These are phyloP conservation scores for Virgularia gustaviana DNA, from an alignment of 92 coral and sea anemone genomes.

Conservation along the genomic window DNA sequence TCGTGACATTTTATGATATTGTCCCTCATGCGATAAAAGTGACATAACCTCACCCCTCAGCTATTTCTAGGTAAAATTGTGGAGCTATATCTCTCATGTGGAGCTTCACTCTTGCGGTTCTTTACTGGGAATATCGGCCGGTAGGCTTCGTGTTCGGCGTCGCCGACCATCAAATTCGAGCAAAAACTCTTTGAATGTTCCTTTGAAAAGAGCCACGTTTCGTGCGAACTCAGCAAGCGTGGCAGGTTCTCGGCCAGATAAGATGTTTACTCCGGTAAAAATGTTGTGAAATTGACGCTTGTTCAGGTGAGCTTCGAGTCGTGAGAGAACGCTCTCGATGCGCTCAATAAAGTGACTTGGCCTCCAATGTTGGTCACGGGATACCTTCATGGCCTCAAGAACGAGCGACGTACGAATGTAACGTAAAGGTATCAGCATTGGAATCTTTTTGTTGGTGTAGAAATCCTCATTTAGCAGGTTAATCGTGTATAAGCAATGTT, in stretches of 20 bases:
- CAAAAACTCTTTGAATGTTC: neutral
- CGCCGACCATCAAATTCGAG: too few relatives aligned
- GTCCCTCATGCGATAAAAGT: too few relatives aligned
- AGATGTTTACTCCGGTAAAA: slow-evolving; percentile 16
- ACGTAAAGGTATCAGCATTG: neutral
- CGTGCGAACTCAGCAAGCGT: neutral
- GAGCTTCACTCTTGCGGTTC: slow-evolving; percentile 12
- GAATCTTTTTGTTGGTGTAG: neutral
- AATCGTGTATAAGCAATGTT: slow-evolving; percentile 6
- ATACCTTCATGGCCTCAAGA: slow-evolving; percentile 53
- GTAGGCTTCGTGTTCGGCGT: too few relatives aligned
- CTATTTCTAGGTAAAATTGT: too few relatives aligned
- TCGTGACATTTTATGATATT: too few relatives aligned
- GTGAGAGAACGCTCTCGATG: slow-evolving; percentile 41
- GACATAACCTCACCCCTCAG: too few relatives aligned
- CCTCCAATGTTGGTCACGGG: slow-evolving; percentile 50
- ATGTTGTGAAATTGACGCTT: slow-evolving; percentile 7
- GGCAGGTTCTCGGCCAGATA: neutral
- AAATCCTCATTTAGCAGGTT: slow-evolving; percentile 12
- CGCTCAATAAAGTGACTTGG: slow-evolving; percentile 44
- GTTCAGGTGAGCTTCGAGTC: slow-evolving; percentile 40
- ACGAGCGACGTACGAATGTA: slow-evolving; percentile 16
- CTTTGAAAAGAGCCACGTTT: neutral
- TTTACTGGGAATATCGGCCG: neutral
- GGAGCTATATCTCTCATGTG: neutral